Evolutionary conservation across 2,888 invertebrate species (phyloP).

Genomic region (Eulithis prunata): DNA sequence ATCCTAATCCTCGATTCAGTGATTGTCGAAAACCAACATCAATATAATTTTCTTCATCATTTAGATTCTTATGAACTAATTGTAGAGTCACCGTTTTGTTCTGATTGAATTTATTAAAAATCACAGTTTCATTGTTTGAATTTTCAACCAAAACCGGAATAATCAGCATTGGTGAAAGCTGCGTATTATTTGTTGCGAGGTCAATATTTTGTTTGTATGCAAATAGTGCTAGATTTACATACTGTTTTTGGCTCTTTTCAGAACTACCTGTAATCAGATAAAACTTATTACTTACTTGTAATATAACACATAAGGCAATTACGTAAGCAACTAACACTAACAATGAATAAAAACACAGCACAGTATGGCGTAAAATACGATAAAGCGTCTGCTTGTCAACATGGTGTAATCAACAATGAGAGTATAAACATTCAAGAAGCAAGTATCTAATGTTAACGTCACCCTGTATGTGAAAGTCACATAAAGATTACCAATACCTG

Average conservation of each 20-base stretch:
- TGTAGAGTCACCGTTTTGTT: slow-evolving; percentile 10
- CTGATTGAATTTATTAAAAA: slow-evolving; percentile 1
- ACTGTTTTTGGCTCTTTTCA: slow-evolving; percentile 9
- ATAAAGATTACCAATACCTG: slow-evolving; percentile 1
- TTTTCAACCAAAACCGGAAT: slow-evolving; percentile 33
- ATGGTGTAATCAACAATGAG: slow-evolving; percentile 31
- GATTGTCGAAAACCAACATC: slow-evolving; percentile 49
- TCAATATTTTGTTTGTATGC: slow-evolving; percentile 27
- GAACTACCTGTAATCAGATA: slow-evolving; percentile 30
- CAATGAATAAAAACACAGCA: slow-evolving; percentile 3
- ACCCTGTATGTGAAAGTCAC: slow-evolving; percentile 18
- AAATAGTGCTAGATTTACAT: slow-evolving; percentile 28
- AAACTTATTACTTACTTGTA: neutral
- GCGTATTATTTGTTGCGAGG: slow-evolving; percentile 22
- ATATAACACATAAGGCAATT: neutral
- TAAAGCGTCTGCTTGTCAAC: slow-evolving; percentile 22
- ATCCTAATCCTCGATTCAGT: slow-evolving; percentile 42
- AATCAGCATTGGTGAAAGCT: slow-evolving; percentile 33
- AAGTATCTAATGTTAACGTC: neutral
- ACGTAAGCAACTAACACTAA: neutral
- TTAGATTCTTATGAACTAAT: slow-evolving; percentile 5
- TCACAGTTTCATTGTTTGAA: neutral
- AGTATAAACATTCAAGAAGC: neutral
- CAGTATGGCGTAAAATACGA: slow-evolving; percentile 14
- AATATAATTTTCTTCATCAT: slow-evolving; percentile 43